Conservation (phyloP, 2,113 vertebrate species). For the Rhipidura dahli region DNA sequence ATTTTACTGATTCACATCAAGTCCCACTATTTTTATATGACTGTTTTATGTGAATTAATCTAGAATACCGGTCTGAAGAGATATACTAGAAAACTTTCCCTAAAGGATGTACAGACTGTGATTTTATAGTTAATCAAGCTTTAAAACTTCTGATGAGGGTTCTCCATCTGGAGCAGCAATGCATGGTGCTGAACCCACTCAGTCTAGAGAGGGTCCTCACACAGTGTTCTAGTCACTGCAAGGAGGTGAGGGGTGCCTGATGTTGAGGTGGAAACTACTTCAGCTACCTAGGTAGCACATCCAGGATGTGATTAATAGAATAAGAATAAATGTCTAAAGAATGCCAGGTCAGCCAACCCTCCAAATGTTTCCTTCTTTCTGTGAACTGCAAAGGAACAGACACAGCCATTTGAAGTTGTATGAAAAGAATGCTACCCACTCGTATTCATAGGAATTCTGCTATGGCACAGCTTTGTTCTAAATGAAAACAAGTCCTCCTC, state of each 20-base stretch:
- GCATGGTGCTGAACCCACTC: neutral
- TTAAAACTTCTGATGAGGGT: neutral
- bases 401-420: neutral
- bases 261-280: neutral
- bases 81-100: neutral
- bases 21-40: neutral
- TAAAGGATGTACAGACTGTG: neutral
- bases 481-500: neutral
- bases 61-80: neutral
- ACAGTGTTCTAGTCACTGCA: neutral
- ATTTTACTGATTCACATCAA: neutral
- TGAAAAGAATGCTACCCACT: neutral
- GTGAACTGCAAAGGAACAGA: neutral
- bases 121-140: neutral
- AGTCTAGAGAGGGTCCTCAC: neutral
- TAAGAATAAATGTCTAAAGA: neutral
- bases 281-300: neutral
- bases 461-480: accelerated
- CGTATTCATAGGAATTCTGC: neutral
- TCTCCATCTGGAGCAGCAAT: neutral
- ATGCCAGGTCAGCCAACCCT: neutral
- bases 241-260: neutral
- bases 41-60: neutral
- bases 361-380: neutral
- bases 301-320: neutral